phyloP scores from a whole-genome alignment of 2,888 invertebrate species.

The Bedellia somnulentella region DNA sequence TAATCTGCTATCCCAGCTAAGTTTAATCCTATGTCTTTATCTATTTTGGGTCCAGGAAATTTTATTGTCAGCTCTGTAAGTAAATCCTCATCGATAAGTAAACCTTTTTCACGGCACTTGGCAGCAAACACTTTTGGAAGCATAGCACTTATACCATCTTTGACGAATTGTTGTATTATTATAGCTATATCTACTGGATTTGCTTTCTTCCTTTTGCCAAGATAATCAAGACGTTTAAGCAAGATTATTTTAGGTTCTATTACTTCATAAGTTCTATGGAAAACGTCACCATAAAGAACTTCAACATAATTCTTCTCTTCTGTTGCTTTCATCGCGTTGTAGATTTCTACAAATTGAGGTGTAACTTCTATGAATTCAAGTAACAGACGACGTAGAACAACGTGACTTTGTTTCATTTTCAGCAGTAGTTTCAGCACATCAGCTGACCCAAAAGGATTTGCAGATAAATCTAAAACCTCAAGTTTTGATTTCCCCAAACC shows the following conservation, averaged over 20 bases:
- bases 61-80: constrained; percentile 5
- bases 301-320: no score
- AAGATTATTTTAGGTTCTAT: no score
- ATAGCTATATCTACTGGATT: constrained; percentile 5
- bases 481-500: no score
- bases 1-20: constrained; percentile 2
- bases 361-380: constrained; percentile 6
- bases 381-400: constrained; percentile 4
- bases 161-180: background rate
- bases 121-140: constrained; percentile 3
- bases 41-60: constrained; percentile 3
- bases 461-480: constrained; percentile 6
- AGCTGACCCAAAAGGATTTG: constrained; percentile 6
- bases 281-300: no score
- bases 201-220: constrained; percentile 5
- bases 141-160: background rate
- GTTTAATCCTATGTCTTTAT: constrained; percentile 1
- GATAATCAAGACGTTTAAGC: constrained; percentile 4
- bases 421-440: constrained; percentile 4
- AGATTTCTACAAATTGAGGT: no score
- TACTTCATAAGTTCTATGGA: no score
- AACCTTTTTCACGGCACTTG: no score
- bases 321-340: no score
- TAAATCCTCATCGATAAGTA: constrained; percentile 14
- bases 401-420: background rate